These are phyloP conservation scores for Nymphalis polychloros DNA, from an alignment of 2,888 invertebrate genomes.

Conservation along the genomic window DNA sequence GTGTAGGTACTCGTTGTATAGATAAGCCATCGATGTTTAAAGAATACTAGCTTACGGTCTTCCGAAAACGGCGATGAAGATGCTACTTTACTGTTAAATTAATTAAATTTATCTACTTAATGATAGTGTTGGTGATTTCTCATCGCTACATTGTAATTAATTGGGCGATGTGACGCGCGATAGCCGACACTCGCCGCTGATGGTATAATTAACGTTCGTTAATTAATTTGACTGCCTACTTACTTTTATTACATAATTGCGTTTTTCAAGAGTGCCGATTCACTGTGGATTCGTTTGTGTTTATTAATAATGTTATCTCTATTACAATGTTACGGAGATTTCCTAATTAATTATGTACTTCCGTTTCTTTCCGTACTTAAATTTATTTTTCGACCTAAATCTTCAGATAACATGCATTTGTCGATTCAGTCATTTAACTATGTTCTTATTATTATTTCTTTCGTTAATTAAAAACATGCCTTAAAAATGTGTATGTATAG, in stretches of 20 bases:
- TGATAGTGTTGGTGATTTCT: slow-evolving; percentile 63
- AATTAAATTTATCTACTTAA: slow-evolving; percentile 47
- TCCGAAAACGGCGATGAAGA: slow-evolving; percentile 28
- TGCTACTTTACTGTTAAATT: slow-evolving; percentile 41
- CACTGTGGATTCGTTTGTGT: slow-evolving; percentile 41
- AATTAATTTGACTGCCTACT: slow-evolving; percentile 70
- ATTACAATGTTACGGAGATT: slow-evolving; percentile 15
- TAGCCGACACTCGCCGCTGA: slow-evolving; percentile 61
- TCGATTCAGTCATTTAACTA: background rate
- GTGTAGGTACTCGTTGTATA: too few relatives aligned
- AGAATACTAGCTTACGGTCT: background rate
- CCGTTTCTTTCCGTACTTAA: slow-evolving; percentile 10
- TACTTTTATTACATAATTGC: slow-evolving; percentile 67
- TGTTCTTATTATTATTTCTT: too few relatives aligned
- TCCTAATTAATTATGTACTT: slow-evolving; percentile 30
- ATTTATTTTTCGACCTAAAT: background rate
- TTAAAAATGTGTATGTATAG: background rate
- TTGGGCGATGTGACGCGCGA: slow-evolving; percentile 72
- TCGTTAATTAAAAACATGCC: too few relatives aligned
- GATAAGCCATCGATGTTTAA: too few relatives aligned
- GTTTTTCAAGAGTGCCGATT: slow-evolving; percentile 66
- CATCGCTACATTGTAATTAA: slow-evolving; percentile 55
- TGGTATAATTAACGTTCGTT: slow-evolving; percentile 77
- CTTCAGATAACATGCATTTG: background rate
- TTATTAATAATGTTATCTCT: slow-evolving; percentile 20